phyloP scores from a whole-genome alignment of 35 echinoderm and acorn worm genomes.

The Anneissia japonica region DNA sequence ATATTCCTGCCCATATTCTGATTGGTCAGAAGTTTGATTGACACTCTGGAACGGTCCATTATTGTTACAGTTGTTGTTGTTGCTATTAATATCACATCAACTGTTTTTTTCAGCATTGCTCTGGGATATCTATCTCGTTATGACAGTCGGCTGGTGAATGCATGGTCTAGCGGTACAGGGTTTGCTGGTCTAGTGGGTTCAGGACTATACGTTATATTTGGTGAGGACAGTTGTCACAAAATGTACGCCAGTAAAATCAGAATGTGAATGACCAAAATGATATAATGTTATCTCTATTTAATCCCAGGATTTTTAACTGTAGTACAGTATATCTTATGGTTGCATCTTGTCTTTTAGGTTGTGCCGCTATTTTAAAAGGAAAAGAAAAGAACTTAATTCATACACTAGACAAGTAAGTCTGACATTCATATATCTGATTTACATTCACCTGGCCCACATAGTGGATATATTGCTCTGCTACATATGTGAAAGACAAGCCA shows the following conservation, averaged over 20 bases:
- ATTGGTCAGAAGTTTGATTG: not conserved
- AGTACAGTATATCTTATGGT: too few species aligned
- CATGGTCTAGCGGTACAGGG: constrained; percentile 78
- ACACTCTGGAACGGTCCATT: not conserved
- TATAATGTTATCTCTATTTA: too few species aligned
- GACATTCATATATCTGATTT: too few species aligned
- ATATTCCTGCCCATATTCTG: not conserved
- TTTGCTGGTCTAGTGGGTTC: constrained; percentile 69
- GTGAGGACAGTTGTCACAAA: too few species aligned
- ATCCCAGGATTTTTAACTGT: too few species aligned
- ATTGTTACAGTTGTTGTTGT: not conserved
- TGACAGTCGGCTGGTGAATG: constrained; percentile 73
- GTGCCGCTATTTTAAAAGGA: not conserved
- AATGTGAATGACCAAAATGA: too few species aligned
- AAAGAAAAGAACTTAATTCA: not conserved
- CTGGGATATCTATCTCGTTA: constrained; percentile 72
- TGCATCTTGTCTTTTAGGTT: not conserved
- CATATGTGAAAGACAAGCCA: too few species aligned
- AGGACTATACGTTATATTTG: constrained; percentile 46
- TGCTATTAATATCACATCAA: not conserved
- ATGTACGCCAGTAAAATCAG: too few species aligned
- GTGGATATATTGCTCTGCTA: too few species aligned
- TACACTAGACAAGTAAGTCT: not conserved
- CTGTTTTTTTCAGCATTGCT: constrained; percentile 44
- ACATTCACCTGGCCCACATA: too few species aligned